These are phyloP conservation scores for Myopa tessellatipennis DNA, from an alignment of 2,888 invertebrate genomes.

Conservation along the genomic window DNA sequence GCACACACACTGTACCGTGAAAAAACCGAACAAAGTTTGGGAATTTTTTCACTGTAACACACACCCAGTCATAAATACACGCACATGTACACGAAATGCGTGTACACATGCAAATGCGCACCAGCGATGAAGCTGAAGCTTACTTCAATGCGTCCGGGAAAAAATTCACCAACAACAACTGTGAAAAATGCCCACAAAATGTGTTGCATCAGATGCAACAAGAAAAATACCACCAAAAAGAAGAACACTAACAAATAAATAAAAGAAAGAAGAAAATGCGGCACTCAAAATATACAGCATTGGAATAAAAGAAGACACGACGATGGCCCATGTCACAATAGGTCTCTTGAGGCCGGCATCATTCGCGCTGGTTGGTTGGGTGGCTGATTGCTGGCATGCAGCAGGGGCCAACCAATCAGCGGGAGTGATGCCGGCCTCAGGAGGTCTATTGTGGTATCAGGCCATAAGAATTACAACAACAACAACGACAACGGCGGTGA, in stretches of 20 bases:
- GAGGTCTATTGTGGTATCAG: not conserved
- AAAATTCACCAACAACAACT: not conserved
- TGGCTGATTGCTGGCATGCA: too few species aligned
- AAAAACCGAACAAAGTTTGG: not conserved
- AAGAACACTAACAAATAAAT: too few species aligned
- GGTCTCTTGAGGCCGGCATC: too few species aligned
- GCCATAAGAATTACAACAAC: conserved; percentile 1
- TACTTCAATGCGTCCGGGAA: not conserved
- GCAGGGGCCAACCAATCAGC: too few species aligned
- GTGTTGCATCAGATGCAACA: conserved; percentile 13
- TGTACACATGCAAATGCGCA: not conserved
- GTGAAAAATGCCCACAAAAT: conserved; percentile 27
- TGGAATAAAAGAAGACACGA: too few species aligned
- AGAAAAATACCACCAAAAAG: not conserved
- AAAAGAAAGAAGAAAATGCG: too few species aligned
- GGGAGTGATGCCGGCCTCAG: too few species aligned
- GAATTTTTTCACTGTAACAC: not conserved
- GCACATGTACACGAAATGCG: not conserved
- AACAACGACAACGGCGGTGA: not conserved
- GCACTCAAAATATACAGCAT: too few species aligned
- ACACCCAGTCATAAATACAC: not conserved
- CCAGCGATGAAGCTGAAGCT: not conserved
- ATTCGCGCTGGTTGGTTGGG: too few species aligned
- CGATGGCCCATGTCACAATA: too few species aligned
- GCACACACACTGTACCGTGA: not conserved